Conservation (phyloP, 2,888 invertebrate genomes). For the Scaptomyza tumidula region DNA sequence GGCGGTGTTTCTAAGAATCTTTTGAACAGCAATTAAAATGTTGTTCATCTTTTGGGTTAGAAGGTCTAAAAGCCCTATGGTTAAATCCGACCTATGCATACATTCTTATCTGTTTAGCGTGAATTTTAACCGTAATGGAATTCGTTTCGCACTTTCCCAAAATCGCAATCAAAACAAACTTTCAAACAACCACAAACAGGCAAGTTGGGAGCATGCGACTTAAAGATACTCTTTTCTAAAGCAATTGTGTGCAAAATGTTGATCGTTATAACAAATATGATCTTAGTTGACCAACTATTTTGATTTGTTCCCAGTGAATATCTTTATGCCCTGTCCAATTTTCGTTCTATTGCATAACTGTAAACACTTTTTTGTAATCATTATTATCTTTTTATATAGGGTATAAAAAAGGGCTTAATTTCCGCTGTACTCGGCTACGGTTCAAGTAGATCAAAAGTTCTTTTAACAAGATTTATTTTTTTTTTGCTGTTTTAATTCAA, state of each 20-base stretch:
- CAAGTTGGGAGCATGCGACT: no score
- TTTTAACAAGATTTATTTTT: slow-evolving; percentile 8
- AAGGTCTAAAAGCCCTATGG: background rate
- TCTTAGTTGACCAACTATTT: no score
- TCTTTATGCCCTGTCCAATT: no score
- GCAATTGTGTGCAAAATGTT: no score
- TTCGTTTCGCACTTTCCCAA: slow-evolving; percentile 20
- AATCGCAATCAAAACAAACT: slow-evolving; percentile 15
- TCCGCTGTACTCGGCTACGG: slow-evolving; percentile 16
- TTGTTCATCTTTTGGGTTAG: slow-evolving; percentile 32
- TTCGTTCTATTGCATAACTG: no score
- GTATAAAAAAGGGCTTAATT: slow-evolving; percentile 6
- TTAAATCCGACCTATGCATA: background rate
- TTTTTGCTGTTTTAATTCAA: background rate
- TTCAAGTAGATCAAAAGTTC: slow-evolving; percentile 24
- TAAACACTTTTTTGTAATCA: no score
- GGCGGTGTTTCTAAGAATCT: slow-evolving; percentile 4
- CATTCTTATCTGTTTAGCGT: slow-evolving; percentile 3
- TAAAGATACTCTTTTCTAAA: background rate
- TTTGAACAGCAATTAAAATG: slow-evolving; percentile 58
- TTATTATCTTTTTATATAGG: no score
- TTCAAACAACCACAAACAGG: slow-evolving; percentile 2
- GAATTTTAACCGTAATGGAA: slow-evolving; percentile 5
- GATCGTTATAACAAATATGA: no score
- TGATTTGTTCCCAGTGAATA: no score